A percentile compares a stretch with the other conserved stretches of the same genome.
phyloP scores from a whole-genome alignment of 2,797 vertebrate species.

The Sciurus vulgaris region DNA sequence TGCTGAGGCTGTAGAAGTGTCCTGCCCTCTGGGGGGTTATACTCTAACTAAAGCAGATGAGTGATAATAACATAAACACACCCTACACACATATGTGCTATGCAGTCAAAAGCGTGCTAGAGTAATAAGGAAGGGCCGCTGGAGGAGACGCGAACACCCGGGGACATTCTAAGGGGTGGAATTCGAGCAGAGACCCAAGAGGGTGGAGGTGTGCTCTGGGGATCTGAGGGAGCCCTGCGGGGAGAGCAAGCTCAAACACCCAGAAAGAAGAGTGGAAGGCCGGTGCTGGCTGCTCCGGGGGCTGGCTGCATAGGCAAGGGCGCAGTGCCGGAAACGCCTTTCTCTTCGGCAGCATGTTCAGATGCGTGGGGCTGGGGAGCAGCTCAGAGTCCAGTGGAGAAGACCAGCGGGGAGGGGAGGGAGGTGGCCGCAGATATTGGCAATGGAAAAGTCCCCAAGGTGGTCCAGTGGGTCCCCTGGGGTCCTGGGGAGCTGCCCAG shows the following conservation, averaged over 20 bases:
- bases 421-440: background rate
- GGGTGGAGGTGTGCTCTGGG: background rate
- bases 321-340: background rate
- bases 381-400: background rate
- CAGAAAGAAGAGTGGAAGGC: no score
- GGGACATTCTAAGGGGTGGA: background rate
- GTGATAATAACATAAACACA: background rate
- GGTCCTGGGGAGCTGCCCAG: background rate
- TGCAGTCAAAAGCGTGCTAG: background rate
- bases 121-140: background rate
- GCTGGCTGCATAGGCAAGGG: background rate
- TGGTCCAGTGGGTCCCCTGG: background rate
- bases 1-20: background rate
- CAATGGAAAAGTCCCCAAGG: background rate
- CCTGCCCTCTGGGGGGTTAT: background rate
- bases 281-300: no score
- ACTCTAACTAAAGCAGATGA: background rate
- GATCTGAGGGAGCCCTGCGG: background rate
- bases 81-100: rapidly evolving
- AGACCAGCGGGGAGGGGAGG: no score
- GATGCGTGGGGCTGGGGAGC: background rate
- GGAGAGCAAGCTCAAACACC: background rate
- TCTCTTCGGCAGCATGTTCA: background rate
- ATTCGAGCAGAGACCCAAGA: background rate
- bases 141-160: background rate